Evolutionary conservation across 2,888 invertebrate species (phyloP), one percentile per base, ranked within the genome.

Genomic region (Meiosimyza platycephala): DNA sequence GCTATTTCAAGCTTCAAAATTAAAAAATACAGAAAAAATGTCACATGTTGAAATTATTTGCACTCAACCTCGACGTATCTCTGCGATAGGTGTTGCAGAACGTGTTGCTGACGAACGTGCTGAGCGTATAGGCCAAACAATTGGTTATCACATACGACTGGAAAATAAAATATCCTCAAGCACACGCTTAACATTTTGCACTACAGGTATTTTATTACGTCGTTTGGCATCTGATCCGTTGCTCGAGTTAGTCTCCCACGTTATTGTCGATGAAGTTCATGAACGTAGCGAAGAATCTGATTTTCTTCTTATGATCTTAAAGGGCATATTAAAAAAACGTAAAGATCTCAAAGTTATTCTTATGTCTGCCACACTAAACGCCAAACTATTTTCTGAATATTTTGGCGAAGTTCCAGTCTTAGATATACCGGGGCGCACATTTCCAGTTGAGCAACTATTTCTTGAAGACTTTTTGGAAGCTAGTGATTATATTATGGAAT

Each of bases 351-450:
- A 93, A 79, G 89, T 98, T 1, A 91, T 98, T 80, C 89, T 98
- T 7, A 98, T 98, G 97, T 97, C 96, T 83, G 98, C 98, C 3
- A 96, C 97, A 0, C 86, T 98, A 80, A 97, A 97, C 85, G 92
- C 95, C 1, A 90, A 93, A 50, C 87, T 95, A 72, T 98, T 98
- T 84, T 92, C 94, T 2, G 88, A 92, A 62, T 98, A 98, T 86
- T 98, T 97, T 85, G 84, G 80, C 0, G 90, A 90, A 54, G 92
- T 93, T 73, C 95, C 96, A 2, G 89, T 95, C 60, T 87, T 97
- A 75, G 91, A 93, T 82, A 94, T 95, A 80, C 94, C 95, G 66
- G 96, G 94, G 15, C 89, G 94, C 82, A 96, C 95, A 0, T 96
- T 92, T 84, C 94, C 95, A 0, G 96, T 96, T 0, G 90, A 93